phyloP scores from a whole-genome alignment of 2,888 invertebrate genomes.

The Oscheius sp. region DNA sequence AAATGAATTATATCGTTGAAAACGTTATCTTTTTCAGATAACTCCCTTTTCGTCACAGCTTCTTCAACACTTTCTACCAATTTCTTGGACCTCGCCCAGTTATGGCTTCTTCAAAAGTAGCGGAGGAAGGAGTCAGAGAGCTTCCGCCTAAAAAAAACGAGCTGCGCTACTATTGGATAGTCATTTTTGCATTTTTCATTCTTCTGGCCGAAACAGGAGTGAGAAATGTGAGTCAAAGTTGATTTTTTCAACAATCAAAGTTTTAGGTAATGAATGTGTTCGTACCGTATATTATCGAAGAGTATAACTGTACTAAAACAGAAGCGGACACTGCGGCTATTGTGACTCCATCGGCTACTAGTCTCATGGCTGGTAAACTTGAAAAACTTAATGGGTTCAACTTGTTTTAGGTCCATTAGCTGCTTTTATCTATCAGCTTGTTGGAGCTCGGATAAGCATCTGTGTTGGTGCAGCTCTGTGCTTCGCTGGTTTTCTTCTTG shows the following conservation, averaged over 20 bases:
- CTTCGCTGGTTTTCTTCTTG: slow-evolving; percentile 48
- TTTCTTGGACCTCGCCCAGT: not conserved
- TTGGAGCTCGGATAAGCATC: slow-evolving; percentile 52
- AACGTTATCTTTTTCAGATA: slow-evolving; percentile 28
- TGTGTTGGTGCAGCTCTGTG: slow-evolving; percentile 42
- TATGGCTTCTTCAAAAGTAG: slow-evolving; percentile 11
- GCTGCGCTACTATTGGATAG: slow-evolving; percentile 45
- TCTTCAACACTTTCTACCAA: slow-evolving; percentile 1
- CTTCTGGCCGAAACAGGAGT: slow-evolving; percentile 57
- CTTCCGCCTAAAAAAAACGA: slow-evolving; percentile 26
- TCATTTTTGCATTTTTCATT: slow-evolving; percentile 53
- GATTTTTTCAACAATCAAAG: not conserved
- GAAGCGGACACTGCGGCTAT: slow-evolving; percentile 53
- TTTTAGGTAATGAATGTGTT: slow-evolving; percentile 60
- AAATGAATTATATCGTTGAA: slow-evolving; percentile 12
- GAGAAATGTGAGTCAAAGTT: slow-evolving; percentile 44
- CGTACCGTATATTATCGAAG: slow-evolving; percentile 46
- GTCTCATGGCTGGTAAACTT: slow-evolving; percentile 47
- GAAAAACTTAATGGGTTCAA: not conserved
- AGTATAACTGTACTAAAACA: slow-evolving; percentile 51
- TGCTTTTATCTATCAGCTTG: slow-evolving; percentile 52
- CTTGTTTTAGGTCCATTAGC: slow-evolving; percentile 50
- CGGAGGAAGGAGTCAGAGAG: slow-evolving; percentile 13
- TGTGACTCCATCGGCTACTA: slow-evolving; percentile 52
- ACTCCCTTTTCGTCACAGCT: slow-evolving; percentile 25